Base-by-base conservation (phyloP, 2,888 invertebrate species). In the Eumacrocentrus americanus region DNA sequence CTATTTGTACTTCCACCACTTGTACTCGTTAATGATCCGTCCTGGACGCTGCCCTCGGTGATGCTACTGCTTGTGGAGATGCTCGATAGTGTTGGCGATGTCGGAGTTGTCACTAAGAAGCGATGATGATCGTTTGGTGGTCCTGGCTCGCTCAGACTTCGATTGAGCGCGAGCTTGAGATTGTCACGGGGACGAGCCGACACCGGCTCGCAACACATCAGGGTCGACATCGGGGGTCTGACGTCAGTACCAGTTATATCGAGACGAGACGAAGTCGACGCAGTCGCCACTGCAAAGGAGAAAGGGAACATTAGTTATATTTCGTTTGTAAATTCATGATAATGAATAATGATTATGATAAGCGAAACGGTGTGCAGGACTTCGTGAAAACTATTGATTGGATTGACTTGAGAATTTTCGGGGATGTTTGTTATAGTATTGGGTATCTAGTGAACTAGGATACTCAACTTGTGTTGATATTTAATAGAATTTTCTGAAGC, bases 141-240 rank as follows among this genome's bases (percentile, higher is more conserved):
- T 54, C 85, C 85, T 12, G 85, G 85, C 77, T 85, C 85, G 75
- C 85, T 85, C 67, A 84, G 78, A 70, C 85, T 85, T 62, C 85
- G 80, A 73, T 85, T 85, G 73, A 86, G 74, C 67, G 84, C 83
- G 67, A 85, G 82, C 73, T 84, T 84, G 67, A 85, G 81, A 67
- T 84, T 84, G 76, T 85, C 84, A 67, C 86, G 82, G 71, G 84
- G 79, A 67, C 82, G 81, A 64, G 75, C 71, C 58, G 73, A 64
- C 18, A 72, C 72, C 69, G 81, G 78, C 77, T 84, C 83, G 76
- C 83, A 81, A 76, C 83, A 84, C 71, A 84, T 83, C 68, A 79
- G 72, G 72, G 81, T 81, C 80, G 83, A 83, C 84, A 84, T 84
- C 56, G 69, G 52, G 29, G 29, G 9, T 46, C 60, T 70, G 67